These are phyloP conservation scores for Crepidodera aurea DNA, from an alignment of 2,888 invertebrate genomes.

Conservation along the genomic window DNA sequence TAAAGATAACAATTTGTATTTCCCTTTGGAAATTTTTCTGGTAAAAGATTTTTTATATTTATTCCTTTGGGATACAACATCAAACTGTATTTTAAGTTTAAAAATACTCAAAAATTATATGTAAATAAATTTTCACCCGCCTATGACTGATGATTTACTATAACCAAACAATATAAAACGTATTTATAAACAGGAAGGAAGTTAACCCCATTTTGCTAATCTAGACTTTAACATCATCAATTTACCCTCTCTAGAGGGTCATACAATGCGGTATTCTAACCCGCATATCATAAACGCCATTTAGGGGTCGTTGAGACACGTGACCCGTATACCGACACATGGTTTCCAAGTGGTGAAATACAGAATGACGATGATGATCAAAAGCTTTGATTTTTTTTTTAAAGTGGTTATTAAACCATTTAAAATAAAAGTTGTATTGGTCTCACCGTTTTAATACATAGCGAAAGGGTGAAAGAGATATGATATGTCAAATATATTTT, in stretches of 20 bases:
- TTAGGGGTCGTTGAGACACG: slow-evolving; percentile 43
- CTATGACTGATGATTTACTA: background rate
- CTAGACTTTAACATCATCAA: slow-evolving; percentile 4
- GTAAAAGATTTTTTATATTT: too few species aligned
- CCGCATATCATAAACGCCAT: slow-evolving; percentile 41
- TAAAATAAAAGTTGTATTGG: too few species aligned
- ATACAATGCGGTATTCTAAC: slow-evolving; percentile 30
- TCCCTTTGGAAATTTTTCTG: too few species aligned
- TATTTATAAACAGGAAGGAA: background rate
- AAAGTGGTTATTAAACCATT: too few species aligned
- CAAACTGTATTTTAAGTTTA: too few species aligned
- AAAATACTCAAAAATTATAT: too few species aligned
- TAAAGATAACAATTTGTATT: too few species aligned
- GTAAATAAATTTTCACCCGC: background rate
- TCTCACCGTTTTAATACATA: too few species aligned
- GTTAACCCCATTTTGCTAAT: slow-evolving; percentile 7
- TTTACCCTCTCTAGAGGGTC: slow-evolving; percentile 13
- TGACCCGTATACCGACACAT: slow-evolving; percentile 47
- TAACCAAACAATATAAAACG: slow-evolving; percentile 3
- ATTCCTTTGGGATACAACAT: too few species aligned
- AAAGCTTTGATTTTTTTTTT: slow-evolving; percentile 24
- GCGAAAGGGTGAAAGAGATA: too few species aligned
- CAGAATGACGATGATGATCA: slow-evolving; percentile 17
- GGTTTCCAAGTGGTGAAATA: slow-evolving; percentile 29
- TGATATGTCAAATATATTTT: too few species aligned